A percentile compares a stretch with the other conserved stretches of the same genome.
Conservation (phyloP, 1,140 invertebrate genomes). For the Acromyrmex echinatior region DNA sequence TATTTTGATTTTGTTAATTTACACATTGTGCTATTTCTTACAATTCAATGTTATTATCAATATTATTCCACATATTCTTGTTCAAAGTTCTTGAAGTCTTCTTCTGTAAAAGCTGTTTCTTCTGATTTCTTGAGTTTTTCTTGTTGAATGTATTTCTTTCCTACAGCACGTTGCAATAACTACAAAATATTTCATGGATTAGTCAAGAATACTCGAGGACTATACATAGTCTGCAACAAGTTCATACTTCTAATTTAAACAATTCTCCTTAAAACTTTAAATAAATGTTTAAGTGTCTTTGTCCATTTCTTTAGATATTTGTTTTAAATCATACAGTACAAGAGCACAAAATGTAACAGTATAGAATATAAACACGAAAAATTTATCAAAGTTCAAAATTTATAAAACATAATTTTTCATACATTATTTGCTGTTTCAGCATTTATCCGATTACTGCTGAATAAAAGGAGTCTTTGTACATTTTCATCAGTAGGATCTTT, state of each 20-base stretch:
- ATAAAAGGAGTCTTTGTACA: conserved; percentile 77
- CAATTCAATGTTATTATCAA: conserved; percentile 1
- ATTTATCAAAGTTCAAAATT: not conserved
- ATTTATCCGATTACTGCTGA: conserved; percentile 73
- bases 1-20: not conserved
- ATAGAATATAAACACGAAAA: conserved; percentile 13
- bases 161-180: conserved; percentile 74
- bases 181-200: conserved; percentile 55
- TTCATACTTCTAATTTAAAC: not conserved
- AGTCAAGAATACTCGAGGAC: not conserved
- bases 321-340: not conserved
- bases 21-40: not conserved
- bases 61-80: conserved; percentile 83
- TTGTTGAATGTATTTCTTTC: conserved; percentile 66
- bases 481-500: conserved; percentile 80
- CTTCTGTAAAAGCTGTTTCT: conserved; percentile 86
- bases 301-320: not conserved
- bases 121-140: conserved; percentile 75
- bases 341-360: not conserved
- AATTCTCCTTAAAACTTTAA: not conserved
- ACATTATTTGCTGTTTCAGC: conserved; percentile 77
- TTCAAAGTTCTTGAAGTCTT: conserved; percentile 87
- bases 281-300: conserved; percentile 15
- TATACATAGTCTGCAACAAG: not conserved
- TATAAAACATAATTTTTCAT: conserved; percentile 28